Base-by-base conservation (phyloP, 1,140 invertebrate species). In the Cataglyphis hispanica region DNA sequence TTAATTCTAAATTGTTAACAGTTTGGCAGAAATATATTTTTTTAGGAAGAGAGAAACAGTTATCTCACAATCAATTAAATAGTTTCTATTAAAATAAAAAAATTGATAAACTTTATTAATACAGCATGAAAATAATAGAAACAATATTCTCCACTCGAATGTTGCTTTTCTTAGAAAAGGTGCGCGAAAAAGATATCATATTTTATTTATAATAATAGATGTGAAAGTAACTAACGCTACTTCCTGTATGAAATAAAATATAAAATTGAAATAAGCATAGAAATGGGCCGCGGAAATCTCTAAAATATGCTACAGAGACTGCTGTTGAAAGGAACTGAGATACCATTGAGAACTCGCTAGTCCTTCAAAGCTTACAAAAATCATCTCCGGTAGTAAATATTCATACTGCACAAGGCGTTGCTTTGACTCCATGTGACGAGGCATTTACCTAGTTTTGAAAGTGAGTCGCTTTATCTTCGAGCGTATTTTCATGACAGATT, bases 381-480 rank as follows among this genome's bases (percentile, higher is more conserved):
- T 74, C 67, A 83, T 56, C 67, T 43, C 53, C 37, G 53, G 37
- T 74, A 83, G 67, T 83, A 83, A 83, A 83, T 83, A 83, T 83
- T 83, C 78, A 83, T 83, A 56, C 37, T 27, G 67, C 67, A 43
- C 22, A 74, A 60, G 56, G 67, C 78, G 67, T 83, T 74, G 67
- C 67, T 60, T 61, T 83, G 67, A 83, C 78, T 80, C 63, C 22
- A 16, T 80, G 56, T 80, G 78, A 83, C 53, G 53, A 83, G 56
- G 78, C 67, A 83, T 83, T 83, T 72, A 81, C 78, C 66, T 16
- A 83, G 67, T 83, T 83, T 83, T 31, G 19, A 60, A 74, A 83
- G 67, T 60, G 78, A 83, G 78, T 83, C 67, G 37, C 78, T 83
- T 83, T 83, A 83, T 83, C 53, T 74, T 83, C 67, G 67, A 74